A percentile compares a stretch with the other conserved stretches of the same genome.
Evolutionary conservation across 1,140 invertebrate genomes (phyloP).

Genomic region (Pseudomyrmex sp.): DNA sequence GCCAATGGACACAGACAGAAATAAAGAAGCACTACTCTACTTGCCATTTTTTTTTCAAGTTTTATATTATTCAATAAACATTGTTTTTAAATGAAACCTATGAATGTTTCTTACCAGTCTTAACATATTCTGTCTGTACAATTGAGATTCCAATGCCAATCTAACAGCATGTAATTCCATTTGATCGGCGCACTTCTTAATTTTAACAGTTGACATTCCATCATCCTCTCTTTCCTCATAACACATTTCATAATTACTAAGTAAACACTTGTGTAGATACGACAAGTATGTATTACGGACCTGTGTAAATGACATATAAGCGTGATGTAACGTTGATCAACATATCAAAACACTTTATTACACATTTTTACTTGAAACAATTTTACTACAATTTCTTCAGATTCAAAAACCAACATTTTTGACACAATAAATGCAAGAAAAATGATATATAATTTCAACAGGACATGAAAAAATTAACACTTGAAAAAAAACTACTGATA

Average conservation of each 20-base stretch:
- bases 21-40: too few relatives aligned
- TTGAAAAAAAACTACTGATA: not conserved
- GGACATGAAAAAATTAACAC: not conserved
- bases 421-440: too few relatives aligned
- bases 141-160: conserved; percentile 71
- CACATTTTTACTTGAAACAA: not conserved
- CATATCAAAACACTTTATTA: not conserved
- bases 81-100: not conserved
- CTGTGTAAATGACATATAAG: conserved; percentile 58
- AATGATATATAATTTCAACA: not conserved
- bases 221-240: conserved; percentile 60
- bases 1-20: too few relatives aligned
- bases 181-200: conserved; percentile 74
- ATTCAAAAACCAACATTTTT: too few relatives aligned
- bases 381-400: not conserved
- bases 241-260: conserved; percentile 74
- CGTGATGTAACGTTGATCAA: not conserved
- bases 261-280: conserved; percentile 76
- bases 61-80: conserved; percentile 1
- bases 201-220: conserved; percentile 55
- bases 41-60: too few relatives aligned
- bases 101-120: conserved; percentile 70
- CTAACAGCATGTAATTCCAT: conserved; percentile 75
- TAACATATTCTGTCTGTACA: conserved; percentile 77
- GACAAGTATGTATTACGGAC: conserved; percentile 78